Evolutionary conservation across 2,888 invertebrate species (phyloP).

Genomic region (Drosophila tripunctata): DNA sequence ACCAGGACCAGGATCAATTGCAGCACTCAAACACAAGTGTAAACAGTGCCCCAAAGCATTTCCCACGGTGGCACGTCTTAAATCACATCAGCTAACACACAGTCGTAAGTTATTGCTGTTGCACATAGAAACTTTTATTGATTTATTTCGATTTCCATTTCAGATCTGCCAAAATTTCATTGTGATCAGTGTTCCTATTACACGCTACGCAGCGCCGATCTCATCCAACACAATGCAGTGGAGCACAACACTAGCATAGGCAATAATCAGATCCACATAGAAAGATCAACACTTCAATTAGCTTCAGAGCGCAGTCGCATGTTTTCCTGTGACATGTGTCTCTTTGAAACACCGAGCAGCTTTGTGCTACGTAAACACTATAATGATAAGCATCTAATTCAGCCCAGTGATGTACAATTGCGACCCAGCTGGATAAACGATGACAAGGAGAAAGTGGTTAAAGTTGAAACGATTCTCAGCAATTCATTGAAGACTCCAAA

Average conservation of each 20-base stretch:
- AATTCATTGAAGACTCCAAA: not conserved
- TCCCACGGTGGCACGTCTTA: constrained; percentile 59
- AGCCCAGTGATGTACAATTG: constrained; percentile 71
- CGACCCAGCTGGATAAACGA: constrained; percentile 63
- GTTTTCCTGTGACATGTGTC: constrained; percentile 76
- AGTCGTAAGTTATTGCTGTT: constrained; percentile 50
- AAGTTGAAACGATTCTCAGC: not conserved
- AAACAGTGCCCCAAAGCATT: constrained; percentile 60
- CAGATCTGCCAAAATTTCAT: constrained; percentile 81
- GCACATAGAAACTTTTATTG: not conserved
- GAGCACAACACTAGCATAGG: constrained; percentile 51
- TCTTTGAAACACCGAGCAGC: constrained; percentile 65
- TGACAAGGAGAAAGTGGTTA: not conserved
- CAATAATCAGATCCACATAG: constrained; percentile 10
- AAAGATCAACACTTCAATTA: not conserved
- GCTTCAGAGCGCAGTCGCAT: constrained; percentile 17
- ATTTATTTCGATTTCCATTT: not conserved
- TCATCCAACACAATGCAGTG: constrained; percentile 73
- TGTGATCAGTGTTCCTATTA: constrained; percentile 77
- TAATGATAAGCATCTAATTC: constrained; percentile 60
- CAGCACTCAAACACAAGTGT: constrained; percentile 55
- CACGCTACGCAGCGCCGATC: constrained; percentile 76
- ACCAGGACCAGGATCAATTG: constrained; percentile 16
- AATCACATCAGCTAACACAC: constrained; percentile 70
- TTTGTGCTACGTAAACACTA: constrained; percentile 69